phyloP scores from a whole-genome alignment of 2,113 vertebrate genomes.

The Larimichthys polyactis region DNA sequence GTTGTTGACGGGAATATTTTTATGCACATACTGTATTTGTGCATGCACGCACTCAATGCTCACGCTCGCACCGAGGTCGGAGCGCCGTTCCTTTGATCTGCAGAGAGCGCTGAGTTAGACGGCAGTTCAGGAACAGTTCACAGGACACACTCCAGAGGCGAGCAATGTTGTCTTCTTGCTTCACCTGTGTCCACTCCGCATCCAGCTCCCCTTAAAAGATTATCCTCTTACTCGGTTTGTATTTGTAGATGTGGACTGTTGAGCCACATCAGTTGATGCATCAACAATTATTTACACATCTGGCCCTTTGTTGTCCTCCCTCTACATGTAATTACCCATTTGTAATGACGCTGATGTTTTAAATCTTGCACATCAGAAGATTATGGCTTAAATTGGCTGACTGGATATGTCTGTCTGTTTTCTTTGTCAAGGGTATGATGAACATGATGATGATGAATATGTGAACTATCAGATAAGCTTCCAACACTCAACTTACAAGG shows the following conservation, averaged over 20 bases:
- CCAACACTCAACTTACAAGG: background rate
- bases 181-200: conserved; percentile 61
- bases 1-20: conserved; percentile 58
- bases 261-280: conserved; percentile 56
- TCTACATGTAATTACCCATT: conserved; percentile 46
- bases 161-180: conserved; percentile 70
- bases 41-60: conserved; percentile 50
- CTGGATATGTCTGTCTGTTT: conserved; percentile 46
- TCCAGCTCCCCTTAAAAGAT: conserved; percentile 50
- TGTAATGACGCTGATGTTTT: conserved; percentile 47
- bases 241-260: conserved; percentile 59
- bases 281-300: conserved; percentile 66
- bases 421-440: conserved; percentile 24
- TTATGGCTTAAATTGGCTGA: conserved; percentile 31
- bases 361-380: conserved; percentile 41
- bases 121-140: conserved; percentile 80
- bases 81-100: conserved; percentile 68
- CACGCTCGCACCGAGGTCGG: conserved; percentile 38
- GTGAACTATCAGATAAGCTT: conserved; percentile 26
- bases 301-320: conserved; percentile 44
- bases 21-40: conserved; percentile 37
- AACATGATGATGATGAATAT: background rate
- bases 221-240: conserved; percentile 52
- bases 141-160: conserved; percentile 68
- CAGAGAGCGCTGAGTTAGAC: conserved; percentile 32